These are phyloP conservation scores for Zaprionus ornatus DNA, from an alignment of 1,140 invertebrate species.

Conservation along the genomic window DNA sequence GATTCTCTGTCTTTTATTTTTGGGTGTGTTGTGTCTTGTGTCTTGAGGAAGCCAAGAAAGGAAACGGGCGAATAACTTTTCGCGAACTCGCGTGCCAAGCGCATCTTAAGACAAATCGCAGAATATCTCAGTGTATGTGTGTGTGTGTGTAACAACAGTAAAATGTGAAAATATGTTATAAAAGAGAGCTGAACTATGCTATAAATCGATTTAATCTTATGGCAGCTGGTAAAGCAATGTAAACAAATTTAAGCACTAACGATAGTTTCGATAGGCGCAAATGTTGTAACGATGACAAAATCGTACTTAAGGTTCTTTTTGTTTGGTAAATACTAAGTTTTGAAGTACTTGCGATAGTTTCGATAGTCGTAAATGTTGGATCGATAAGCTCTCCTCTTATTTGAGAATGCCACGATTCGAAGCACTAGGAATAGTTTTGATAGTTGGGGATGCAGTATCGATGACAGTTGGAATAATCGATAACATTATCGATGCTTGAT, in stretches of 20 bases:
- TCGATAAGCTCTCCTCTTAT: no score
- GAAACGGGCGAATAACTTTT: slow-evolving; percentile 5
- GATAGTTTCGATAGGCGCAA: neutral
- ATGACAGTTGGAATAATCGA: no score
- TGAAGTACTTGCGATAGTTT: no score
- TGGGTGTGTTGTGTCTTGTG: slow-evolving; percentile 8
- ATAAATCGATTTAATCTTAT: neutral
- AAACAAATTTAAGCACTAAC: neutral
- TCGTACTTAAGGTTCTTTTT: neutral
- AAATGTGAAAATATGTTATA: neutral
- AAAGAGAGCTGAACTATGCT: slow-evolving; percentile 1
- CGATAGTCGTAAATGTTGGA: no score
- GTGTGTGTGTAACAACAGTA: neutral
- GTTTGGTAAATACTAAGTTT: neutral
- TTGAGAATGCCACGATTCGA: no score
- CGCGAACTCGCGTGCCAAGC: neutral
- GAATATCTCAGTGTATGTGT: neutral
- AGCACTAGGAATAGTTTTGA: no score
- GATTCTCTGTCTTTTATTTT: slow-evolving; percentile 16
- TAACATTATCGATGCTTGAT: no score
- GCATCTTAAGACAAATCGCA: neutral
- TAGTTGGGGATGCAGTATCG: no score
- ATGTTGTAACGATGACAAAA: neutral
- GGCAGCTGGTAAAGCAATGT: neutral
- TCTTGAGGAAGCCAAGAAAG: slow-evolving; percentile 26